Evolutionary conservation across 53 echinoderm and acorn worm species (phyloP).

Genomic region (Arbacia lixula): DNA sequence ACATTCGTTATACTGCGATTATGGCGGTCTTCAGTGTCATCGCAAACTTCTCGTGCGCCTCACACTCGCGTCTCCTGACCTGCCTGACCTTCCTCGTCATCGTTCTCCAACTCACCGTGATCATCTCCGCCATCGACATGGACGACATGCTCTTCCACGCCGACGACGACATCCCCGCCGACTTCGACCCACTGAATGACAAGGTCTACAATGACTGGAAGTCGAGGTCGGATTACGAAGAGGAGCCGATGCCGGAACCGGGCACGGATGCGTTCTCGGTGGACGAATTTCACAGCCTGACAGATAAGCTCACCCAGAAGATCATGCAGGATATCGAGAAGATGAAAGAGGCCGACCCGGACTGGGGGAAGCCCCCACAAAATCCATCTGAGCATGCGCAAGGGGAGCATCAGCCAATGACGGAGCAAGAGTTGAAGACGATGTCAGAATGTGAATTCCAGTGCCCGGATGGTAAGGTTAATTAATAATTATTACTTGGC

Average conservation of each 20-base stretch:
- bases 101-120: background rate
- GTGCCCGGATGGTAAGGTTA: conserved; percentile 32
- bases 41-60: no score
- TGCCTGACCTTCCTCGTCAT: no score
- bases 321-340: conserved; percentile 33
- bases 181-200: background rate
- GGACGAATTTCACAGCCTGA: conserved; percentile 41
- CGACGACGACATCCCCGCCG: background rate
- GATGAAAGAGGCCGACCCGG: conserved; percentile 14
- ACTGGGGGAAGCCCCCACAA: conserved; percentile 14
- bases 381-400: background rate
- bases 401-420: background rate
- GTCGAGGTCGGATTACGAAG: background rate
- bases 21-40: no score
- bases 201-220: no score
- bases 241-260: background rate
- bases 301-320: conserved; percentile 44
- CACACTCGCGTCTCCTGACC: no score
- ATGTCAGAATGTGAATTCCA: conserved; percentile 23
- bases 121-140: background rate
- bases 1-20: no score
- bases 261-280: background rate
- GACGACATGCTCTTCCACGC: background rate
- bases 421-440: background rate
- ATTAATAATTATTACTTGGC: no score